These are phyloP conservation scores for Hydroisotoma schaefferi DNA, from an alignment of 2,888 invertebrate genomes.

Conservation along the genomic window DNA sequence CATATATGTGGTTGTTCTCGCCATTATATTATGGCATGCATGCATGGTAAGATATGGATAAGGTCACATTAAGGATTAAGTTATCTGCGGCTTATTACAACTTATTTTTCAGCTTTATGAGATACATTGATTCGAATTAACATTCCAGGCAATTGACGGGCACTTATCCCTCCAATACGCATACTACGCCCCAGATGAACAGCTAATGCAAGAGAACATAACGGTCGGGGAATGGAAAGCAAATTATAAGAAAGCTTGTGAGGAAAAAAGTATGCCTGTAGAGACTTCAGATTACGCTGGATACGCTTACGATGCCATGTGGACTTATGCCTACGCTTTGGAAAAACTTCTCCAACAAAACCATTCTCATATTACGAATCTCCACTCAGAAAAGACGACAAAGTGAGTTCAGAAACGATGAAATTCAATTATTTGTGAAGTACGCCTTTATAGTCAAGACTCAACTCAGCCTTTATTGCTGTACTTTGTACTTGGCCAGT, in stretches of 20 bases:
- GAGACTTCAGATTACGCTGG: slow-evolving; percentile 40
- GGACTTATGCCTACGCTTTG: slow-evolving; percentile 71
- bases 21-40: no score
- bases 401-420: slow-evolving; percentile 54
- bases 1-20: no score
- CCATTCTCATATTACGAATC: slow-evolving; percentile 58
- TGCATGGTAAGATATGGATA: no score
- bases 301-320: slow-evolving; percentile 72
- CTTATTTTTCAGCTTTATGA: no score
- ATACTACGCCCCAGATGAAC: slow-evolving; percentile 62
- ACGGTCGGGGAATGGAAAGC: slow-evolving; percentile 64
- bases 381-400: slow-evolving; percentile 58
- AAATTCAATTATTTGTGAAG: no score
- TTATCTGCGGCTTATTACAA: no score
- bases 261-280: slow-evolving; percentile 16
- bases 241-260: slow-evolving; percentile 53
- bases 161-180: slow-evolving; percentile 68
- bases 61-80: no score
- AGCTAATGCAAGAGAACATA: slow-evolving; percentile 63
- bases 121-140: no score
- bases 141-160: slow-evolving; percentile 69
- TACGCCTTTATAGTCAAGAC: no score
- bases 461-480: no score
- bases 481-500: no score
- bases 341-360: slow-evolving; percentile 63